These are phyloP conservation scores for Geotrypetes seraphini DNA, from an alignment of 2,797 vertebrate species.

Conservation along the genomic window DNA sequence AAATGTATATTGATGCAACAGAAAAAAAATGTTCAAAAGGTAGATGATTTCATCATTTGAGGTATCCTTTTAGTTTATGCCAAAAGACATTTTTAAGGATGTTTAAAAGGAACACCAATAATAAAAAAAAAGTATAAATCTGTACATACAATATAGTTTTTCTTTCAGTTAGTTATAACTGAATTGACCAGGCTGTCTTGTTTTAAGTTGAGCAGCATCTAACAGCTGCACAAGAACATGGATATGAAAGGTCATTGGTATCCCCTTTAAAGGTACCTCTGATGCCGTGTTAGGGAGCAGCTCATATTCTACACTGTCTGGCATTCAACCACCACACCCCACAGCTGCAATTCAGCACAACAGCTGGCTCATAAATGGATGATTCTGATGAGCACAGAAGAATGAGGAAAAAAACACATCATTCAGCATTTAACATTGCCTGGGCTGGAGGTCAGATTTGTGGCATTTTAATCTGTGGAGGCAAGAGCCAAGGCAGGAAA, in stretches of 20 bases:
- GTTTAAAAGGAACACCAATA: too few species aligned
- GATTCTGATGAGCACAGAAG: constrained; percentile 25
- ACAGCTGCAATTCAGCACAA: constrained; percentile 43
- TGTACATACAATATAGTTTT: too few species aligned
- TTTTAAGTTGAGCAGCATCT: constrained; percentile 2
- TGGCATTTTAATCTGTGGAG: constrained; percentile 21
- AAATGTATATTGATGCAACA: too few species aligned
- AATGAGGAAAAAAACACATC: constrained; percentile 30
- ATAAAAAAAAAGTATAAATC: too few species aligned
- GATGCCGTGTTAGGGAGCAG: constrained; percentile 3
- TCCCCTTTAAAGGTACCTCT: constrained; percentile 19
- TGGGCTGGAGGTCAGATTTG: constrained; percentile 12
- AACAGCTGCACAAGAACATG: constrained; percentile 21
- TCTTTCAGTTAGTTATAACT: too few species aligned
- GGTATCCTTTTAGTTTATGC: too few species aligned
- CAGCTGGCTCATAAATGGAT: constrained; percentile 50
- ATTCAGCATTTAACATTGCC: constrained; percentile 28
- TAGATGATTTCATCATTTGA: too few species aligned
- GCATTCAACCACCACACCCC: constrained; percentile 28
- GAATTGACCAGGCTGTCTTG: neutral
- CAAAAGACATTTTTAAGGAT: too few species aligned
- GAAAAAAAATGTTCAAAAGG: too few species aligned
- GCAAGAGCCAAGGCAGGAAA: constrained; percentile 17
- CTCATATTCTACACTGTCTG: constrained; percentile 24
- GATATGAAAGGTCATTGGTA: constrained; percentile 22